phyloP scores from a whole-genome alignment of 2,797 vertebrate genomes.

The Hapalemur alaotrensis region DNA sequence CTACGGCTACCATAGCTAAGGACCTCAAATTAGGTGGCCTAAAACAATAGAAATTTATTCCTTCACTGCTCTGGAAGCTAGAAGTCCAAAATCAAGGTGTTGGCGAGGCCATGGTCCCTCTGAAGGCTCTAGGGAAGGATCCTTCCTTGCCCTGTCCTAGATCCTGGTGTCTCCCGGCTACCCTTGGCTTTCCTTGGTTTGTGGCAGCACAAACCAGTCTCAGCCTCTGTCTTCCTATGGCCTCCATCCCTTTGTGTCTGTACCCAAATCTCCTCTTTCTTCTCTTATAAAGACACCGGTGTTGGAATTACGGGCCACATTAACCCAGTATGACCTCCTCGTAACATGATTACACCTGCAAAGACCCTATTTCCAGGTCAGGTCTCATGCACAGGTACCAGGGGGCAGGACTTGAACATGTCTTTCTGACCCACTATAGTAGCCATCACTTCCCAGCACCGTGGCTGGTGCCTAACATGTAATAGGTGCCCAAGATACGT shows the following conservation, averaged over 20 bases:
- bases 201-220: not conserved
- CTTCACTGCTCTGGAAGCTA: not conserved
- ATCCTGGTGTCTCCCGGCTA: not conserved
- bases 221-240: not conserved
- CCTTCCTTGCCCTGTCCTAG: not conserved
- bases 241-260: not conserved
- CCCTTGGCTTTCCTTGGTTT: not conserved
- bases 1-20: not conserved
- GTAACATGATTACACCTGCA: not conserved
- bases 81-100: not conserved
- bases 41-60: not conserved
- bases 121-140: not conserved
- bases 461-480: not conserved
- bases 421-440: not conserved
- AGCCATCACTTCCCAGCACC: not conserved
- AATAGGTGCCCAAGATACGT: not conserved
- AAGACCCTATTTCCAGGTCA: not conserved
- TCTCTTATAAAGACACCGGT: not conserved
- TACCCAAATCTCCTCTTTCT: not conserved
- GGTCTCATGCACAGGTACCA: not conserved
- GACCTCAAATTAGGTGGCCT: not conserved
- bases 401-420: not conserved
- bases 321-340: not conserved
- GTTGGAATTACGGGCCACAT: not conserved
- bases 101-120: not conserved